Conservation (phyloP, 2,797 vertebrate genomes). For the Phrynocephalus forsythii region DNA sequence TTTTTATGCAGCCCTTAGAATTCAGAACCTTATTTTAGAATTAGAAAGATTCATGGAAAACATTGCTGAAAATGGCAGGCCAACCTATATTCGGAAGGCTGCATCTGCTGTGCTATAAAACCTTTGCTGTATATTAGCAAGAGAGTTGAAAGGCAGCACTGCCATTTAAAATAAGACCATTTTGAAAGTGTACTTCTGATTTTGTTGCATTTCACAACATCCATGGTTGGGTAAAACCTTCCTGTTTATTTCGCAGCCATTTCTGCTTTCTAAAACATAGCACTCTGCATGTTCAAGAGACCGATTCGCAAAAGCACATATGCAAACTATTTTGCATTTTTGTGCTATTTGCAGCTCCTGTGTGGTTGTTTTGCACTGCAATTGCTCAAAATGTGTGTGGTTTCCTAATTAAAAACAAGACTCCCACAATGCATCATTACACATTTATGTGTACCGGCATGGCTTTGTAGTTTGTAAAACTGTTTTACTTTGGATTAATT, state of each 20-base stretch:
- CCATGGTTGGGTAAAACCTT: background rate
- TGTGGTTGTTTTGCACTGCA: background rate
- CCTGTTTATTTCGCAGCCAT: background rate
- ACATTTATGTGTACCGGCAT: background rate
- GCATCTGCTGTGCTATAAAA: constrained; percentile 1
- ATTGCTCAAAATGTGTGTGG: background rate
- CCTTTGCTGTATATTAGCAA: constrained; percentile 8
- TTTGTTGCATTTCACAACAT: background rate
- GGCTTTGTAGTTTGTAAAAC: too few species aligned
- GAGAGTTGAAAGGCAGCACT: background rate
- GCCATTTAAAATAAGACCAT: background rate
- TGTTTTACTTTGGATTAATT: background rate
- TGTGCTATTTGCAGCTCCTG: background rate
- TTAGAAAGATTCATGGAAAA: constrained; percentile 19
- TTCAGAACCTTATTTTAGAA: constrained; percentile 22
- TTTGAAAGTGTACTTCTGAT: background rate
- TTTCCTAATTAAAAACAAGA: background rate
- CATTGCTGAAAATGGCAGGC: constrained; percentile 13
- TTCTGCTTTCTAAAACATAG: background rate
- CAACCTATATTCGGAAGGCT: background rate
- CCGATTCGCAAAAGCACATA: background rate
- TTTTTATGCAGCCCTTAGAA: constrained; percentile 5
- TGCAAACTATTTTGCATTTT: background rate
- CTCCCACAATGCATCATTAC: background rate
- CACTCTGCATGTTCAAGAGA: background rate